Percentiles rank a stretch among this genome's conserved stretches.
These are phyloP conservation scores for Grapholita molesta DNA, from an alignment of 1,140 invertebrate genomes.

Conservation along the genomic window DNA sequence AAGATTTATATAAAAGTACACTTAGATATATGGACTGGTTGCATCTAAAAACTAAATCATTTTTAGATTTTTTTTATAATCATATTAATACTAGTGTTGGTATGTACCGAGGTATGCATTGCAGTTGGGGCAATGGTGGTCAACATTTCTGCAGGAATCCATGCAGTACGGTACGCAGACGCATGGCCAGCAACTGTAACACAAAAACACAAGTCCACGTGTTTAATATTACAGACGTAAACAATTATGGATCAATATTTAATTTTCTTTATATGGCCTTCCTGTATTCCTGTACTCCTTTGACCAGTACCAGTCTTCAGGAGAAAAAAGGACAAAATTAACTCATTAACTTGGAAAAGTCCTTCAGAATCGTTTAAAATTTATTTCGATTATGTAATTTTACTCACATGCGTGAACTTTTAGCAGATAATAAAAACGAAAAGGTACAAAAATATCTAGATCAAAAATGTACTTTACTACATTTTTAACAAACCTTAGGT, in stretches of 20 bases:
- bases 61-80: not conserved
- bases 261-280: no score
- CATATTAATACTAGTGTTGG: slow-evolving; percentile 31
- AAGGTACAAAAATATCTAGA: not conserved
- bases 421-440: not conserved
- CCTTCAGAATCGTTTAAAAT: no score
- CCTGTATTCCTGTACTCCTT: no score
- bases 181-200: slow-evolving; percentile 80
- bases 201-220: slow-evolving; percentile 32
- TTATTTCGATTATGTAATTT: no score
- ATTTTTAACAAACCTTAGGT: no score
- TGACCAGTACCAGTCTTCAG: no score
- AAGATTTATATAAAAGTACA: not conserved
- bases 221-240: no score
- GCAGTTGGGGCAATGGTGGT: slow-evolving; percentile 85
- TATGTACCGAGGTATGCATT: slow-evolving; percentile 80
- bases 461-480: no score
- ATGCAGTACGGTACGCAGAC: slow-evolving; percentile 83
- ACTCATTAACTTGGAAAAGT: no score
- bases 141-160: slow-evolving; percentile 80
- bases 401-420: no score
- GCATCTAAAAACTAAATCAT: not conserved
- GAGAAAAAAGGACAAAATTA: no score
- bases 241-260: no score
- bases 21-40: not conserved